phyloP scores from a whole-genome alignment of 2,888 invertebrate genomes.

The Ennomos erosarius region DNA sequence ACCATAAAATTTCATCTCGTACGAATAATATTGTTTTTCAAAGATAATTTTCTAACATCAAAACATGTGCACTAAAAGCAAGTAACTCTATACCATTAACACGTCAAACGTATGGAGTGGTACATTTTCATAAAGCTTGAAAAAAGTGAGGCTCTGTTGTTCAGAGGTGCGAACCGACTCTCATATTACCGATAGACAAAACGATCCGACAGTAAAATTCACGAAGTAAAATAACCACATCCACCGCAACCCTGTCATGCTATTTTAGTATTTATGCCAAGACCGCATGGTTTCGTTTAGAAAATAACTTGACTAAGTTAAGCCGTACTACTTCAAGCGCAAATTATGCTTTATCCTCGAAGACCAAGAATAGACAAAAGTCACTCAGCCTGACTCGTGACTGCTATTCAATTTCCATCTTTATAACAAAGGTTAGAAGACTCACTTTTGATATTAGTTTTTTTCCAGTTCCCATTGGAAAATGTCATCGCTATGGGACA shows the following conservation, averaged over 20 bases:
- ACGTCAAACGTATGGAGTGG: slow-evolving; percentile 54
- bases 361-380: slow-evolving; percentile 81
- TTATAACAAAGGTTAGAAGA: slow-evolving; percentile 54
- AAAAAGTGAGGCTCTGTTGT: slow-evolving; percentile 76
- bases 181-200: slow-evolving; percentile 68
- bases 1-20: too few species aligned
- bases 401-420: slow-evolving; percentile 60
- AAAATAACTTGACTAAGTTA: slow-evolving; percentile 47
- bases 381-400: slow-evolving; percentile 57
- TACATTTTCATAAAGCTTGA: slow-evolving; percentile 69
- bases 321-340: slow-evolving; percentile 54
- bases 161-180: slow-evolving; percentile 79
- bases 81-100: slow-evolving; percentile 61
- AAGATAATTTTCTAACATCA: too few species aligned
- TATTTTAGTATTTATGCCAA: slow-evolving; percentile 51
- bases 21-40: too few species aligned
- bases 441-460: slow-evolving; percentile 49
- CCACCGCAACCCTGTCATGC: slow-evolving; percentile 36
- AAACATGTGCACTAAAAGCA: slow-evolving; percentile 38
- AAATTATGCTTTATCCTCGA: slow-evolving; percentile 77
- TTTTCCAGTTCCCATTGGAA: slow-evolving; percentile 70
- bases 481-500: slow-evolving; percentile 80
- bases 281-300: slow-evolving; percentile 54
- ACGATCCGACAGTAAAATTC: slow-evolving; percentile 72
- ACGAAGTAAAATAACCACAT: slow-evolving; percentile 61